Percentiles rank a stretch among this genome's conserved stretches.
These are phyloP conservation scores for Luffia ferchaultella DNA, from an alignment of 2,888 invertebrate species.

Conservation along the genomic window DNA sequence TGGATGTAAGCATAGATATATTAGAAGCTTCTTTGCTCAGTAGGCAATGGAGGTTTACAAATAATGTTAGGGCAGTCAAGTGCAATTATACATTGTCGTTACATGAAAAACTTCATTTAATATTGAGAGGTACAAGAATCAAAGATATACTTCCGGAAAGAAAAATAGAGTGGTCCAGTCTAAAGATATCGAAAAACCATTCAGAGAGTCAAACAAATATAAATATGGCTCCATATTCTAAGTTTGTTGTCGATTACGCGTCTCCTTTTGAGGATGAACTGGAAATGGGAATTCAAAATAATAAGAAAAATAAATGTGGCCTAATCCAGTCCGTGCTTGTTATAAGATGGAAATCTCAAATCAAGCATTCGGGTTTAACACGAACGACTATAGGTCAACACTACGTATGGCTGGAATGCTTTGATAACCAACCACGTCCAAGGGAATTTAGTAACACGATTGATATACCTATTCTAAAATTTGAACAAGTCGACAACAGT, in stretches of 20 bases:
- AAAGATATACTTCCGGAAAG: conserved; percentile 24
- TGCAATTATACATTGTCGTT: conserved; percentile 22
- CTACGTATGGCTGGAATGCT: conserved; percentile 69
- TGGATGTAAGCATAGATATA: conserved; percentile 63
- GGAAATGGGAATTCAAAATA: conserved; percentile 22
- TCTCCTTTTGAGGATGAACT: conserved; percentile 29
- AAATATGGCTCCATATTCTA: conserved; percentile 33
- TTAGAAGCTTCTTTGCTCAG: conserved; percentile 69
- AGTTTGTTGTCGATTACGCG: conserved; percentile 35
- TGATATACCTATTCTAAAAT: conserved; percentile 45
- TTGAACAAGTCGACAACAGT: conserved; percentile 29
- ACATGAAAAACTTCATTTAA: conserved; percentile 46
- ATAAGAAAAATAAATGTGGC: conserved; percentile 8
- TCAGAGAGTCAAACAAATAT: conserved; percentile 27
- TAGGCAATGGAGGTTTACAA: conserved; percentile 65
- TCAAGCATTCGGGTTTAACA: conserved; percentile 60
- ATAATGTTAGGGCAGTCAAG: conserved; percentile 23
- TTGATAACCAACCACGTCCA: conserved; percentile 61
- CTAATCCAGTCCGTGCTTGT: conserved; percentile 53
- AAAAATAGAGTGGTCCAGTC: conserved; percentile 33
- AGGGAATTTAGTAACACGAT: conserved; percentile 31
- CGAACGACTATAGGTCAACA: conserved; percentile 74
- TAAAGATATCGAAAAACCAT: conserved; percentile 34
- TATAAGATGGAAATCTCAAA: conserved; percentile 62
- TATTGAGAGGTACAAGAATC: conserved; percentile 40